Percentiles rank a stretch among this genome's conserved stretches.
phyloP scores from a whole-genome alignment of 2,797 vertebrate genomes.

The Microhierax caerulescens region DNA sequence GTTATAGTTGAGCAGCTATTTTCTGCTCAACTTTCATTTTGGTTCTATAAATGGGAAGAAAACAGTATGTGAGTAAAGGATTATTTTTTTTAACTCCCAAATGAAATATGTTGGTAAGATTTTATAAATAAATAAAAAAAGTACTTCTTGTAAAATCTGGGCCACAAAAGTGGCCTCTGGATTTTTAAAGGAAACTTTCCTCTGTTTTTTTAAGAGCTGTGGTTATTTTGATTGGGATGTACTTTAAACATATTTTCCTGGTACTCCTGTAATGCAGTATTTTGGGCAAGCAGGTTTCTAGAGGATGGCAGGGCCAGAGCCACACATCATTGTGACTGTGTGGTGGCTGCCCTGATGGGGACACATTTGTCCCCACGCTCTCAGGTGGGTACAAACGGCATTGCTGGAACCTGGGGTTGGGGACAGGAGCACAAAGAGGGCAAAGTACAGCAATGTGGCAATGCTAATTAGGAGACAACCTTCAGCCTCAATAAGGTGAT shows the following conservation, averaged over 20 bases:
- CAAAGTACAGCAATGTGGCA: neutral
- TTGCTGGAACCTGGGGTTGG: conserved; percentile 33
- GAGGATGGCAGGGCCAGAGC: neutral
- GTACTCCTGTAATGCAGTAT: neutral
- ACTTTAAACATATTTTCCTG: neutral
- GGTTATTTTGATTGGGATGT: neutral
- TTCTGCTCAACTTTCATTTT: neutral
- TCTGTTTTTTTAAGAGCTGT: too few species aligned
- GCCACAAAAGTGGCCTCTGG: neutral
- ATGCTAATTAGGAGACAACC: conserved; percentile 64
- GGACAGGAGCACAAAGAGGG: neutral
- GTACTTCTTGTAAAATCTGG: neutral
- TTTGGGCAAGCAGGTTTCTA: neutral
- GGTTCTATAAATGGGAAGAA: neutral
- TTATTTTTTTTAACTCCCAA: neutral
- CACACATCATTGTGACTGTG: neutral
- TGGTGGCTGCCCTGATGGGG: neutral
- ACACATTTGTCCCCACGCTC: conserved; percentile 24
- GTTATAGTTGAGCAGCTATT: neutral
- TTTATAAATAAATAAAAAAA: neutral
- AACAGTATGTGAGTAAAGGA: neutral
- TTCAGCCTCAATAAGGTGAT: conserved; percentile 72
- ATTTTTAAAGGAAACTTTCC: neutral
- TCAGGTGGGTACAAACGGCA: conserved; percentile 50
- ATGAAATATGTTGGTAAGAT: neutral